Evolutionary conservation across 2,797 vertebrate species (phyloP).

Genomic region (Xiphorhynchus erythropygius): DNA sequence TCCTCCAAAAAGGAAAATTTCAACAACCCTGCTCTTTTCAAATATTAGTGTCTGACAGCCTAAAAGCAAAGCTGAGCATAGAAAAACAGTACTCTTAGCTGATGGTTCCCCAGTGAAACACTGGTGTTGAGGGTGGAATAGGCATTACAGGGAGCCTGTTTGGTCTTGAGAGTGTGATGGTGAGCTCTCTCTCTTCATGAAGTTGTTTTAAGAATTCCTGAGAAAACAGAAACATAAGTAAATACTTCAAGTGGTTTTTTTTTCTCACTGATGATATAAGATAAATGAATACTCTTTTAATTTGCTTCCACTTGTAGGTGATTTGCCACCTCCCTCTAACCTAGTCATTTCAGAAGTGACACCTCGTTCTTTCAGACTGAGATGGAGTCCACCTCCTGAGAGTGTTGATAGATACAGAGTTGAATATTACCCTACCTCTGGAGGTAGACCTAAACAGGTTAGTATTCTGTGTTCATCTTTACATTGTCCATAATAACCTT

Average conservation of each 20-base stretch:
- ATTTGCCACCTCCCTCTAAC: constrained; percentile 81
- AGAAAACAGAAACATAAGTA: background rate
- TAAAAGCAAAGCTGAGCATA: background rate
- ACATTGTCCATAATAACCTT: background rate
- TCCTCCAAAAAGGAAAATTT: background rate
- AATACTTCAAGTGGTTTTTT: fast-evolving
- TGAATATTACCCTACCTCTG: constrained; percentile 80
- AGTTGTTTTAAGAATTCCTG: background rate
- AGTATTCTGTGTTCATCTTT: constrained; percentile 27
- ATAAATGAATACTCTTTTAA: background rate
- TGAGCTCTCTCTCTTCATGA: background rate
- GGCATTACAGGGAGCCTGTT: background rate
- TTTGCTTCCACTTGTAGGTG: constrained; percentile 59
- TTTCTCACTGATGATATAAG: background rate
- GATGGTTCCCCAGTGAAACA: background rate
- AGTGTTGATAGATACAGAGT: constrained; percentile 88
- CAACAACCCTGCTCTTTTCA: background rate
- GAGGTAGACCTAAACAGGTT: constrained; percentile 86
- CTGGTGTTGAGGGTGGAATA: background rate
- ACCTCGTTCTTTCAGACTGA: constrained; percentile 86
- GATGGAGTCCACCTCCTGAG: constrained; percentile 86
- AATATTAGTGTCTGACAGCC: background rate
- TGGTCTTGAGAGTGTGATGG: background rate
- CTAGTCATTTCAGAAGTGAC: constrained; percentile 90
- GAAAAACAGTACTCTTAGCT: background rate